Conservation (phyloP, 2,888 invertebrate genomes). For the Hemicrepidius hirtus region DNA sequence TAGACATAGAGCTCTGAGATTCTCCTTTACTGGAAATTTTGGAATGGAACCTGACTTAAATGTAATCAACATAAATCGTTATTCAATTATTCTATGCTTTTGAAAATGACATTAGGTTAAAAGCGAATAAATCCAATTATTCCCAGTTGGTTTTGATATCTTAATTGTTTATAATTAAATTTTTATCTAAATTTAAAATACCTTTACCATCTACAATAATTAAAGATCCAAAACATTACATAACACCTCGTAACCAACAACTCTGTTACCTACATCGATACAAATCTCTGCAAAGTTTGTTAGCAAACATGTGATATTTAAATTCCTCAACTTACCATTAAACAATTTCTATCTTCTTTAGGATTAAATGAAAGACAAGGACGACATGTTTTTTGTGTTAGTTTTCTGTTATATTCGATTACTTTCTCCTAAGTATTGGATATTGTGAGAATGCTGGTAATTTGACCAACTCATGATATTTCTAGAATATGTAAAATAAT, state of each 20-base stretch:
- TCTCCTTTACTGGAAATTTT: too few relatives aligned
- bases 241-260: background rate
- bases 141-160: too few relatives aligned
- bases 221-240: background rate
- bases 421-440: slow-evolving; percentile 8
- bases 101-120: too few relatives aligned
- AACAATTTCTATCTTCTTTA: too few relatives aligned
- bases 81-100: too few relatives aligned
- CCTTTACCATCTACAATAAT: background rate
- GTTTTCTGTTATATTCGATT: background rate
- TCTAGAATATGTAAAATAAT: background rate
- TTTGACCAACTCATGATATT: background rate
- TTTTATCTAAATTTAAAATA: too few relatives aligned
- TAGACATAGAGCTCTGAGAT: too few relatives aligned
- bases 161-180: too few relatives aligned
- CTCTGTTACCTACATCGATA: background rate
- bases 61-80: too few relatives aligned
- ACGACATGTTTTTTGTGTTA: background rate
- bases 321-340: background rate
- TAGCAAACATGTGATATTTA: background rate
- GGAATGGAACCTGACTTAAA: too few relatives aligned
- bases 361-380: background rate
- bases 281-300: background rate
- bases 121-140: too few relatives aligned
- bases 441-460: background rate